Evolutionary conservation across 2,113 vertebrate species (phyloP).

Genomic region (Periophthalmodon schlosseri): DNA sequence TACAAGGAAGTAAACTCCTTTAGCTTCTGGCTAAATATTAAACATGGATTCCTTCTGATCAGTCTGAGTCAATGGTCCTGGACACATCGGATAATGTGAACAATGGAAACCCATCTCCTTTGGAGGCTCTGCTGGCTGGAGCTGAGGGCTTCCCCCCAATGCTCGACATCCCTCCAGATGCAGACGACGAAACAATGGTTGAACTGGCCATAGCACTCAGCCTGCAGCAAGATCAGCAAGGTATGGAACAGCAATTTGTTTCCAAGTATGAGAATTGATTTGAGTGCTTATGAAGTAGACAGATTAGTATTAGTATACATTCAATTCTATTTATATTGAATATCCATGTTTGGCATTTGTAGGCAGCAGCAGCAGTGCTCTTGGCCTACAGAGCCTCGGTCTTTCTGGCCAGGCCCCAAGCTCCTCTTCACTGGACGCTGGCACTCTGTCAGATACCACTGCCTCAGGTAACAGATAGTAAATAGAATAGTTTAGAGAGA

Average conservation of each 20-base stretch:
- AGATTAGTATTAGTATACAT: slow-evolving; percentile 1
- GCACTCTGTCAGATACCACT: slow-evolving; percentile 96
- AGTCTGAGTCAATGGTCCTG: slow-evolving; percentile 98
- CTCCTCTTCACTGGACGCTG: slow-evolving; percentile 96
- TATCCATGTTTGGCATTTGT: slow-evolving; percentile 45
- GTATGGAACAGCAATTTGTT: slow-evolving; percentile 37
- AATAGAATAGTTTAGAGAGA: background rate
- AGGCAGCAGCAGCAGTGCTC: slow-evolving; percentile 98
- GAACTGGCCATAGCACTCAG: slow-evolving; percentile 96
- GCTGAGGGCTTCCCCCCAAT: slow-evolving; percentile 97
- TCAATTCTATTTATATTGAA: background rate
- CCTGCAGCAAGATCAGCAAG: slow-evolving; percentile 98
- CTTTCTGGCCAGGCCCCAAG: slow-evolving; percentile 97
- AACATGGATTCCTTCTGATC: slow-evolving; percentile 30
- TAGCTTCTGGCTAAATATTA: background rate
- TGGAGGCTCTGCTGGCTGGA: slow-evolving; percentile 95
- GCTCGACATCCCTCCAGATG: slow-evolving; percentile 98
- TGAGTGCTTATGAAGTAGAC: background rate
- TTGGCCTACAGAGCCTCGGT: slow-evolving; percentile 93
- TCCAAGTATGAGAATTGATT: background rate
- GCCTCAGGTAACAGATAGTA: slow-evolving; percentile 90
- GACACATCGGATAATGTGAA: slow-evolving; percentile 95
- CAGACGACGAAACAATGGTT: slow-evolving; percentile 99
- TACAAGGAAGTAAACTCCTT: background rate
- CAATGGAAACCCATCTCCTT: slow-evolving; percentile 95